Conservation (phyloP, 2,797 vertebrate genomes). For the Muscicapa comitata region DNA sequence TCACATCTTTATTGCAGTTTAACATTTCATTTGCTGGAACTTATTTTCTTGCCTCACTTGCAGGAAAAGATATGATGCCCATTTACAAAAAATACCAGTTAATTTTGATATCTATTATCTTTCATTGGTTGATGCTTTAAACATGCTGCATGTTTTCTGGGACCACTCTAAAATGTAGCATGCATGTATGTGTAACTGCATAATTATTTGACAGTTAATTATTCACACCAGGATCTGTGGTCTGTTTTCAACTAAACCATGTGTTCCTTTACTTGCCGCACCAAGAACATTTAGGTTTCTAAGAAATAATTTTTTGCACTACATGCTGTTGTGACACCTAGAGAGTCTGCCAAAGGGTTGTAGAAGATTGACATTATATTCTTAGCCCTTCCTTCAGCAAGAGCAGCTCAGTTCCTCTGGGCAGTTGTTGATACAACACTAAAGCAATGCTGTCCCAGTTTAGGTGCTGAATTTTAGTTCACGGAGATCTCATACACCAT, state of each 20-base stretch:
- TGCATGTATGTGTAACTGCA: neutral
- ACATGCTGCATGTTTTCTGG: neutral
- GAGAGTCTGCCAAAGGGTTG: neutral
- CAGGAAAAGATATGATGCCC: neutral
- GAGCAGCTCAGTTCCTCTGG: neutral
- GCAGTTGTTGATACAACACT: neutral
- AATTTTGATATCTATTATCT: neutral
- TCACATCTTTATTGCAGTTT: neutral
- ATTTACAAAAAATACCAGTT: neutral
- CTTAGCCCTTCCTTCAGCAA: neutral
- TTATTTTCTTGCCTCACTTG: neutral
- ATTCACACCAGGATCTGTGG: neutral
- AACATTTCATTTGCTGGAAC: constrained; percentile 18
- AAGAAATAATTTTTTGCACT: neutral
- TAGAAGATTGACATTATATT: neutral
- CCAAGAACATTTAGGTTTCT: neutral
- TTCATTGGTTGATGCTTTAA: neutral
- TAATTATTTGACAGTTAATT: neutral
- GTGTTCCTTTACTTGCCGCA: neutral
- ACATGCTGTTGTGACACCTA: neutral
- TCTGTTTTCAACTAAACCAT: neutral
- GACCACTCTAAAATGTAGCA: neutral
- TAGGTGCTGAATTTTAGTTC: neutral
- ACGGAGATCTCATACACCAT: neutral
- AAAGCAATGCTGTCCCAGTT: neutral